These are phyloP conservation scores for Oxyruncus cristatus DNA, from an alignment of 2,113 vertebrate genomes.

Conservation along the genomic window DNA sequence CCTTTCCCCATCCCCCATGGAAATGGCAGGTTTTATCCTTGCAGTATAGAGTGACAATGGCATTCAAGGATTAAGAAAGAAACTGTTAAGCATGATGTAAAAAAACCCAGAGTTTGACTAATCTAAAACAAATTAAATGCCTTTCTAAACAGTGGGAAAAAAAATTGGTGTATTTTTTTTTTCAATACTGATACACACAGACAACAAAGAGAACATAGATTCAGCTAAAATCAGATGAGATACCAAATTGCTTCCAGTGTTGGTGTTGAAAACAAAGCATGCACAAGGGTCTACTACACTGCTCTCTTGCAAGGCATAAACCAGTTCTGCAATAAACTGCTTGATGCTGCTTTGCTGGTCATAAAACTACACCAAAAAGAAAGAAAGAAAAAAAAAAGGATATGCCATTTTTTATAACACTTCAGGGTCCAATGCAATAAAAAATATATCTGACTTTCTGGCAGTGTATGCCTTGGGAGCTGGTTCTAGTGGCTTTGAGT, in stretches of 20 bases:
- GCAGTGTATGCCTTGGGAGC: not conserved
- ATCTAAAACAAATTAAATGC: not conserved
- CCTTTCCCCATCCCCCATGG: not conserved
- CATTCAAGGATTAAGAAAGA: not conserved
- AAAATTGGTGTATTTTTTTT: not conserved
- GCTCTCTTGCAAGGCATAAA: conserved; percentile 45
- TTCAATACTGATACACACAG: not conserved
- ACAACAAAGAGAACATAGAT: conserved; percentile 35
- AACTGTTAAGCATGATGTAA: not conserved
- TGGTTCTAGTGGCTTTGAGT: conserved; percentile 38
- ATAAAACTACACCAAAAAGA: conserved; percentile 48
- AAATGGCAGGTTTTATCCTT: not conserved
- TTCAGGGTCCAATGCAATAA: conserved; percentile 67
- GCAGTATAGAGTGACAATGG: rapidly evolving
- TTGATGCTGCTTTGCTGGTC: conserved; percentile 26
- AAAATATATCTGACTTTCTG: conserved; percentile 24
- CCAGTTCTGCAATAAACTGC: conserved; percentile 59
- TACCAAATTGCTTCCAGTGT: conserved; percentile 17
- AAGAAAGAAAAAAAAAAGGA: conserved; percentile 4
- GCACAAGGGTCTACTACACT: conserved; percentile 34
- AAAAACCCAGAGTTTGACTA: not conserved
- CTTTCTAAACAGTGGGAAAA: not conserved
- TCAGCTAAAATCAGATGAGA: conserved; percentile 42
- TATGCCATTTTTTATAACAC: conserved; percentile 72
- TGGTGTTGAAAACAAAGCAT: conserved; percentile 34